phyloP scores from a whole-genome alignment of 2,113 vertebrate genomes.

The Pycnonotus jocosus region DNA sequence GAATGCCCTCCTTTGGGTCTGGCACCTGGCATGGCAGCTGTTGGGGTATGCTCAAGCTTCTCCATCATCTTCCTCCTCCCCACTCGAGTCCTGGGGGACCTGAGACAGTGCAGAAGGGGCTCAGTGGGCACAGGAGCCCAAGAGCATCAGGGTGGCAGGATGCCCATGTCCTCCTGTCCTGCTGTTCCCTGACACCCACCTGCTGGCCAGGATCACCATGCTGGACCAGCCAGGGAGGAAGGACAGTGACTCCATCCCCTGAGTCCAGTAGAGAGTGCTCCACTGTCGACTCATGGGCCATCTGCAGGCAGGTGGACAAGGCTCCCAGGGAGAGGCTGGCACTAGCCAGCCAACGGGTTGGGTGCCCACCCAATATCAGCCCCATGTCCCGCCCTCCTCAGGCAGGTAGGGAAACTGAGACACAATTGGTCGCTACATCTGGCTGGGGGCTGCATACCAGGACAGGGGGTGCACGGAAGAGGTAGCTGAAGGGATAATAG shows the following conservation, averaged over 20 bases:
- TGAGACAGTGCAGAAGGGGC: not conserved
- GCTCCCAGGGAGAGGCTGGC: not conserved
- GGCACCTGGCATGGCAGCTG: not conserved
- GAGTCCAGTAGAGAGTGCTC: conserved; percentile 50
- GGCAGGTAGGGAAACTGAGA: not conserved
- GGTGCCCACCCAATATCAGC: not conserved
- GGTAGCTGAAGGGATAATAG: conserved; percentile 98
- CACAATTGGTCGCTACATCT: fast-evolving
- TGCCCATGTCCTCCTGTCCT: not conserved
- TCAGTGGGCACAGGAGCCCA: not conserved
- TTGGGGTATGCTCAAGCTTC: not conserved
- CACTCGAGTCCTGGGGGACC: not conserved
- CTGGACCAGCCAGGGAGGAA: not conserved
- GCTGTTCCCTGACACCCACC: not conserved
- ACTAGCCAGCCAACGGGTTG: not conserved
- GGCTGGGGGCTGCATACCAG: conserved; percentile 65
- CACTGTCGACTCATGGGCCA: conserved; percentile 74
- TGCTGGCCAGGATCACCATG: not conserved
- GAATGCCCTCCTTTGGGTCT: fast-evolving
- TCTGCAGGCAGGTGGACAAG: conserved; percentile 31
- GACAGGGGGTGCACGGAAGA: conserved; percentile 92
- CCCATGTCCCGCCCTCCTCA: not conserved
- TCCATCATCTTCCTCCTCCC: conserved; percentile 16
- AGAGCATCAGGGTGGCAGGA: not conserved
- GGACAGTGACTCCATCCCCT: not conserved